Conservation (phyloP, 1,140 invertebrate genomes). For the Coenobita brevimanus region DNA sequence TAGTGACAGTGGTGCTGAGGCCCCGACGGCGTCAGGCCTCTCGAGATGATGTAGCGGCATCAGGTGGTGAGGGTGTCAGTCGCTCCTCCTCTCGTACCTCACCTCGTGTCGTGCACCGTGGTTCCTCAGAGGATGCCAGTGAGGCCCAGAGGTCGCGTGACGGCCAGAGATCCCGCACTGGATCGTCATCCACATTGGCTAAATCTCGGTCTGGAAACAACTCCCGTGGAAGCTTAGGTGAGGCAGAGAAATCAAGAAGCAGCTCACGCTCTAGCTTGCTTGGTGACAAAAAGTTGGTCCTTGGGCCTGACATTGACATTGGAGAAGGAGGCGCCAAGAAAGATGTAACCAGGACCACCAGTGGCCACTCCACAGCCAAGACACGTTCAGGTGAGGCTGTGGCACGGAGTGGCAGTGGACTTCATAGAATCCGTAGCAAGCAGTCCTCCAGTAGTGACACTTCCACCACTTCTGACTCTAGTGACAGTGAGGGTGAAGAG, state of each 20-base stretch:
- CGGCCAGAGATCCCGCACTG: constrained; percentile 33
- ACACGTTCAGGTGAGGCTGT: constrained; percentile 8
- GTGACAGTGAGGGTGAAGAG: constrained; percentile 68
- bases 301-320: constrained; percentile 66
- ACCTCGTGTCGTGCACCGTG: not conserved
- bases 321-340: constrained; percentile 38
- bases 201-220: constrained; percentile 38
- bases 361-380: not conserved
- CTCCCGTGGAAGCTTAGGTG: constrained; percentile 39
- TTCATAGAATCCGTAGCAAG: not conserved
- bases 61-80: constrained; percentile 49
- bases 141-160: constrained; percentile 49
- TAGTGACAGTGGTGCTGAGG: constrained; percentile 45
- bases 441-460: not conserved
- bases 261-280: constrained; percentile 52
- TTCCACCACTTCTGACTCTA: constrained; percentile 43
- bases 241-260: constrained; percentile 49
- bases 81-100: constrained; percentile 46
- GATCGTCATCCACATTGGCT: constrained; percentile 27
- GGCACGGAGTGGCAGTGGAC: not conserved
- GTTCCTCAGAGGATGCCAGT: constrained; percentile 40
- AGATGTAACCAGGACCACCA: constrained; percentile 19
- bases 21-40: constrained; percentile 35
- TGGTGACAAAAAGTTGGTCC: constrained; percentile 46
- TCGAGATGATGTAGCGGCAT: constrained; percentile 37